Conservation (phyloP, 2,797 vertebrate species). For the Phrynocephalus vlangalii region DNA sequence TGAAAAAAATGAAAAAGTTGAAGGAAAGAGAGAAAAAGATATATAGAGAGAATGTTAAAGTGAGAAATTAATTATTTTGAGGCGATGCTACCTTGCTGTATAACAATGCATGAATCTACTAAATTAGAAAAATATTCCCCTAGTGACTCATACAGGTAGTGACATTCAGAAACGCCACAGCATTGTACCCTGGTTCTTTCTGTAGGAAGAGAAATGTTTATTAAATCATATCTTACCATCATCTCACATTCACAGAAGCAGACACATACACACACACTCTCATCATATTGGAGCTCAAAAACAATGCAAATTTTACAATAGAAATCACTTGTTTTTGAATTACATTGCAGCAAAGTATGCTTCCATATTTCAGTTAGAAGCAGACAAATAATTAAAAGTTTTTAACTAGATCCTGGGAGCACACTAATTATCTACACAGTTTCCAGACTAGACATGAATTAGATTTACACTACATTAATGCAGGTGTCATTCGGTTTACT, state of each 20-base stretch:
- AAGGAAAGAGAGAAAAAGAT: neutral
- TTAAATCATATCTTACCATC: neutral
- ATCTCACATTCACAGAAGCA: neutral
- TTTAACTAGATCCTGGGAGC: constrained; percentile 46
- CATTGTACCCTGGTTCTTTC: neutral
- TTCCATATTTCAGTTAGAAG: constrained; percentile 66
- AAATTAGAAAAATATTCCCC: neutral
- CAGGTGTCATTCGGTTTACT: constrained; percentile 23
- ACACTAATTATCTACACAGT: constrained; percentile 37
- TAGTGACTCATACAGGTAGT: neutral
- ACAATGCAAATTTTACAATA: constrained; percentile 59
- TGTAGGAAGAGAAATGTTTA: neutral
- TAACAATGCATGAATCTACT: neutral
- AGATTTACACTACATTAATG: constrained; percentile 30
- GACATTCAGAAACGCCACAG: neutral
- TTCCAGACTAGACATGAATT: constrained; percentile 33
- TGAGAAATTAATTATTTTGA: neutral
- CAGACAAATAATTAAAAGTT: constrained; percentile 62
- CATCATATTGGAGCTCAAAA: constrained; percentile 34
- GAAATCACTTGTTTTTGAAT: constrained; percentile 66
- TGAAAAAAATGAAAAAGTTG: neutral
- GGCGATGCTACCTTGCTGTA: neutral
- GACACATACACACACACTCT: neutral
- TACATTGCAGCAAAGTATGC: constrained; percentile 56
- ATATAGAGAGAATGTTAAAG: too few species aligned